Evolutionary conservation across 1,140 invertebrate genomes (phyloP), one percentile per base, ranked within the genome.

Genomic region (Hestina assimilis): DNA sequence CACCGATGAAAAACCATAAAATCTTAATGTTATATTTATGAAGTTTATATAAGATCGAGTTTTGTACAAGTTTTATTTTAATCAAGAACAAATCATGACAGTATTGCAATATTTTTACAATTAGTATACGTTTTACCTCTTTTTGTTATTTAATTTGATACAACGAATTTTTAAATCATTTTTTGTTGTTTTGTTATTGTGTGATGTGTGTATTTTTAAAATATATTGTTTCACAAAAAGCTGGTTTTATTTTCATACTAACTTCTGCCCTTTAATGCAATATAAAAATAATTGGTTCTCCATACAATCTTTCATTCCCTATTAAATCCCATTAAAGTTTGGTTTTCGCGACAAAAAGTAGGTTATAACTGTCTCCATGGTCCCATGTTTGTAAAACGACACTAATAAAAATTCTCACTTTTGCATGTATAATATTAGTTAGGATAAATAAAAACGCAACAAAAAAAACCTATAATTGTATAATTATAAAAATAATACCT

Each of bases 31-130:
- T 40, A 45, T 21, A 42, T 38, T 38, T 50, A 42, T 33, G 35
- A 21, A 42, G 20, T 28, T 50, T 57, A 57, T 50, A 23, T 50
- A 48, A 48, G 26, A 35, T 38, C 17, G 12, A 43, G n/a, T n/a
- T 53, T 43, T 53, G 31, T 35, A 35, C 31, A 35, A 35, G 31
- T 15, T 35, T 50, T 59, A 45, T 11, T 24, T 24, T 14, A 61
- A 53, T 24, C 47, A 31, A 5, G 60, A 72, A 72, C 57, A 73
- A 77, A 79, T 74, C 62, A 72, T 71, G 69, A 70, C 78, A 79
- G 70, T 82, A 78, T 81, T 71, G 38, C 50, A 59, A 63, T 60
- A 64, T 59, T 60, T 69, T 62, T 60, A 55, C 40, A 42, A 46
- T 9, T 52, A 55, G 52, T 31, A 62, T 53, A 61, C 9, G 11